Conservation (phyloP, 2,888 invertebrate species). For the Rhogogaster chlorosoma region DNA sequence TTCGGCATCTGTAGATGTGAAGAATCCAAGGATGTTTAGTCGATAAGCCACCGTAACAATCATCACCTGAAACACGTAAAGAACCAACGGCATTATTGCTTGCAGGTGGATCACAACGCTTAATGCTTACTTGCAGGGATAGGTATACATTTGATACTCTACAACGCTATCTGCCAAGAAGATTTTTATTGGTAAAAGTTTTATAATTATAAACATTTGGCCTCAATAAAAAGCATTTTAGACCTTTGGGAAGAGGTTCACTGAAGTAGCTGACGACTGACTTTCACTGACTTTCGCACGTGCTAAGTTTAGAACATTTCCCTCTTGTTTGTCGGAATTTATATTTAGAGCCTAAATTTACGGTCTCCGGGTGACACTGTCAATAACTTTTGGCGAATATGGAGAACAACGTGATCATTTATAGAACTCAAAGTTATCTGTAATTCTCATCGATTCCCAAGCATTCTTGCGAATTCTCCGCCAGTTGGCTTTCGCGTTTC, state of each 20-base stretch:
- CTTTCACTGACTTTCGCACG: background rate
- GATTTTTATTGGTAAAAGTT: background rate
- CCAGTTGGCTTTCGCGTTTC: constrained; percentile 2
- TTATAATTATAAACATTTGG: background rate
- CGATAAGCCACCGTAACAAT: constrained; percentile 90
- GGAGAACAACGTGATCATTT: background rate
- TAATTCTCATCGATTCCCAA: constrained; percentile 10
- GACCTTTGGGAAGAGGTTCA: background rate
- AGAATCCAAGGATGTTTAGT: constrained; percentile 91
- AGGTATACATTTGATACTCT: background rate
- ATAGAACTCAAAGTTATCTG: background rate
- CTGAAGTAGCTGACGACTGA: background rate
- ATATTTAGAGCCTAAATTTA: background rate
- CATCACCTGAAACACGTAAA: constrained; percentile 80
- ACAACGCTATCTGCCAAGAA: background rate
- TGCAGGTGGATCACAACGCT: background rate
- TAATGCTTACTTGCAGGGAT: background rate
- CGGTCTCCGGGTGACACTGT: background rate
- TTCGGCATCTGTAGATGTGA: constrained; percentile 88
- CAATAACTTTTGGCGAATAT: background rate
- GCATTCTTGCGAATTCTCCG: background rate
- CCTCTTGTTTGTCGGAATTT: background rate
- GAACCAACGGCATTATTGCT: background rate
- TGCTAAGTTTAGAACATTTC: background rate
- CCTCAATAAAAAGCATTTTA: background rate